Evolutionary conservation across 2,113 vertebrate genomes (phyloP).

Genomic region (Zapus hudsonius): DNA sequence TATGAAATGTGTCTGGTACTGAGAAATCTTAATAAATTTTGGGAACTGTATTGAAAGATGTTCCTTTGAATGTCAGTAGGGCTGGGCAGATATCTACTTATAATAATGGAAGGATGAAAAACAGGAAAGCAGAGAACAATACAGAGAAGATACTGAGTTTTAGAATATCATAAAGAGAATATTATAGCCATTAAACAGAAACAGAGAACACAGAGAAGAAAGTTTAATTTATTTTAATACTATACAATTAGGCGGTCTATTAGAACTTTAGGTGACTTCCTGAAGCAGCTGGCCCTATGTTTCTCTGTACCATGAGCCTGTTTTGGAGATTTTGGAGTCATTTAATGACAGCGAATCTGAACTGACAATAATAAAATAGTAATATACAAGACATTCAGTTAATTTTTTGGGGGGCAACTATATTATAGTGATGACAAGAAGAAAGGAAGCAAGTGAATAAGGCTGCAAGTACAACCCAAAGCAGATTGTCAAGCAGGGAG

Average conservation of each 20-base stretch:
- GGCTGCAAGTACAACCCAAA: background rate
- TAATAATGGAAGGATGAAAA: background rate
- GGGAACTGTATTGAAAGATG: background rate
- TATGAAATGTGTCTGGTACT: background rate
- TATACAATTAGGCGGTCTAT: background rate
- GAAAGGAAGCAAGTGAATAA: background rate
- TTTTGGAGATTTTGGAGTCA: background rate
- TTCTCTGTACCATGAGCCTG: background rate
- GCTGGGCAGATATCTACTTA: background rate
- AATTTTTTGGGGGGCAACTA: background rate
- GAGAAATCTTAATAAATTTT: background rate
- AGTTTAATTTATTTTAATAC: background rate
- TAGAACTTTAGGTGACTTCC: conserved; percentile 32
- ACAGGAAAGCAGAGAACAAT: background rate
- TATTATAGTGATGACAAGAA: background rate
- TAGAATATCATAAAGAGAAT: background rate
- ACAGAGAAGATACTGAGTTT: background rate
- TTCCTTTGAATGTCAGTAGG: background rate
- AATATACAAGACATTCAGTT: background rate
- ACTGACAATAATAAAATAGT: background rate
- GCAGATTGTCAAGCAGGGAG: background rate
- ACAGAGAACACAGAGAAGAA: background rate
- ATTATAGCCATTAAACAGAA: background rate
- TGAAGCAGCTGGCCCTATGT: background rate
- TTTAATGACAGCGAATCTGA: background rate